Conservation (phyloP, 2,888 invertebrate genomes). For the Tolmerus cingulatus region DNA sequence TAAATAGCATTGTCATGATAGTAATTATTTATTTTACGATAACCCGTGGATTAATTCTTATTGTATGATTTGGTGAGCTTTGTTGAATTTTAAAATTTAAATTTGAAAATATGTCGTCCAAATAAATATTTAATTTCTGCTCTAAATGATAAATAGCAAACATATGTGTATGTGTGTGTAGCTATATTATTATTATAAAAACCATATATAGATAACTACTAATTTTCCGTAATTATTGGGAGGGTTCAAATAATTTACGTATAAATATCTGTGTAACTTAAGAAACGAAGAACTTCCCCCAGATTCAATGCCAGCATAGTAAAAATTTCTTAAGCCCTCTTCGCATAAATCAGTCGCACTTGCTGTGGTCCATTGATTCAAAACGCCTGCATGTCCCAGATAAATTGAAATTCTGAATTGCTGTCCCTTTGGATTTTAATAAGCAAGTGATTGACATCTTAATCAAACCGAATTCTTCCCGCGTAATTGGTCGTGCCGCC, state of each 20-base stretch:
- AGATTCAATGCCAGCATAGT: background rate
- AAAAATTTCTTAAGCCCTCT: background rate
- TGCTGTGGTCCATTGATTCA: background rate
- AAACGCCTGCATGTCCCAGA: background rate
- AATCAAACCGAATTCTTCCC: background rate
- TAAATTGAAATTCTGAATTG: background rate
- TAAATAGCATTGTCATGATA: too few species aligned
- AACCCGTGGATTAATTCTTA: too few species aligned
- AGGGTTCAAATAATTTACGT: background rate
- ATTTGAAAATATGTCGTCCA: too few species aligned
- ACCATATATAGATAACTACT: too few species aligned
- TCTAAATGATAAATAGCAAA: too few species aligned
- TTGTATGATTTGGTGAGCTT: too few species aligned
- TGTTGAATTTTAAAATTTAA: too few species aligned
- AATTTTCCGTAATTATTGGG: background rate
- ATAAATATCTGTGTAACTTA: background rate
- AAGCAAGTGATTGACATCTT: background rate
- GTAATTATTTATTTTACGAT: too few species aligned
- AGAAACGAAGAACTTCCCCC: background rate
- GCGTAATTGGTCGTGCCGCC: slow-evolving; percentile 9
- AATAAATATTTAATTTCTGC: too few species aligned
- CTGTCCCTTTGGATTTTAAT: background rate
- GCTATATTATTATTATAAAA: too few species aligned
- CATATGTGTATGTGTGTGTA: too few species aligned
- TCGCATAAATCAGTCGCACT: background rate